phyloP scores from a whole-genome alignment of 2,113 vertebrate genomes.

The Pholis gunnellus region DNA sequence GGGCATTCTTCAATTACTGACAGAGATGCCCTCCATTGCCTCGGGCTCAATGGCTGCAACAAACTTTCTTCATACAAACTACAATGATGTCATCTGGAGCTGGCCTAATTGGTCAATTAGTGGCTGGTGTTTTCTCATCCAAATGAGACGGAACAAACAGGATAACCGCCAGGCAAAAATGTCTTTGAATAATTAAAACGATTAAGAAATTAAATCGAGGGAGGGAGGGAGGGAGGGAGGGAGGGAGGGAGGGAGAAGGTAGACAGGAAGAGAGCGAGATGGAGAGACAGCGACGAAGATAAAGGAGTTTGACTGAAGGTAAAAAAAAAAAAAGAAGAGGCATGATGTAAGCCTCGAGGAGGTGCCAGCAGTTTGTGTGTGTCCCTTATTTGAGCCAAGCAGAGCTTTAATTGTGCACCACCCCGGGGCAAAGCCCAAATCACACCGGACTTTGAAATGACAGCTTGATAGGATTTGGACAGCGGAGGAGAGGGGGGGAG shows the following conservation, averaged over 20 bases:
- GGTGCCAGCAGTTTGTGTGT: conserved; percentile 90
- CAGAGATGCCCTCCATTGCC: conserved; percentile 11
- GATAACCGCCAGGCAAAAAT: conserved; percentile 64
- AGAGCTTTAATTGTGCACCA: conserved; percentile 87
- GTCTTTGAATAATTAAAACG: conserved; percentile 72
- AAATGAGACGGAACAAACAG: conserved; percentile 70
- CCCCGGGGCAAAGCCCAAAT: conserved; percentile 75
- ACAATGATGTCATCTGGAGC: conserved; percentile 76
- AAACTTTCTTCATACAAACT: conserved; percentile 60
- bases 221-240: not conserved
- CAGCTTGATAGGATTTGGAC: conserved; percentile 80
- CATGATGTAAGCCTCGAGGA: conserved; percentile 96
- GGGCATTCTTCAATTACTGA: conserved; percentile 24
- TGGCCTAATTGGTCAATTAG: conserved; percentile 77
- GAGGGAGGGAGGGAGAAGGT: not conserved
- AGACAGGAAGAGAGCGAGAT: conserved; percentile 13
- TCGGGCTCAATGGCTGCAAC: conserved; percentile 26
- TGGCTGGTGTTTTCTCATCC: conserved; percentile 68
- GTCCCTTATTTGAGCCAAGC: conserved; percentile 87
- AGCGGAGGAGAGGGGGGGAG: conserved; percentile 29
- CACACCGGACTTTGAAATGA: conserved; percentile 77
- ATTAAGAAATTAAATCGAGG: conserved; percentile 56
- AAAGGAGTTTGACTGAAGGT: conserved; percentile 37
- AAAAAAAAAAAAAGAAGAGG: conserved; percentile 36
- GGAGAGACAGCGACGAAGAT: conserved; percentile 40